Percentiles rank a stretch among this genome's conserved stretches.
These are phyloP conservation scores for Ceyx margarethae DNA, from an alignment of 2,113 vertebrate species.

Conservation along the genomic window DNA sequence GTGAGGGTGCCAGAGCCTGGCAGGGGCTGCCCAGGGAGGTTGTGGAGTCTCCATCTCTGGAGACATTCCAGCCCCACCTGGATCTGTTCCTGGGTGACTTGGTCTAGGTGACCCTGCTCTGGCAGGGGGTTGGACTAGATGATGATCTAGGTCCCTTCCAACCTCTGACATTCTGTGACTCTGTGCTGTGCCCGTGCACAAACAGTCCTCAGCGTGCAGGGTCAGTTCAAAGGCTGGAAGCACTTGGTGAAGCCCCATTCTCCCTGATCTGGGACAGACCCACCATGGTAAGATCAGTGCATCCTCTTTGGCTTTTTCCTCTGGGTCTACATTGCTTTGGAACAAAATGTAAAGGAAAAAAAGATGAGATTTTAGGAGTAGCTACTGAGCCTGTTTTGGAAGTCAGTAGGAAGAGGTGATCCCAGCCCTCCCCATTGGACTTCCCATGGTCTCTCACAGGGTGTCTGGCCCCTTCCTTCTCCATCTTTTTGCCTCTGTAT, in stretches of 20 bases:
- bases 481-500: not conserved
- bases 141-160: too few relatives aligned
- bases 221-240: not conserved
- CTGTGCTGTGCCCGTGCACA: fast-evolving
- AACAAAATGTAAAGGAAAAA: not conserved
- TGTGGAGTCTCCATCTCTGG: too few relatives aligned
- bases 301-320: not conserved
- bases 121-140: too few relatives aligned
- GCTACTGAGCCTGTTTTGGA: not conserved
- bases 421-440: not conserved
- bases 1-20: too few relatives aligned
- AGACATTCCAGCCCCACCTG: too few relatives aligned
- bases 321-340: not conserved
- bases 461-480: not conserved
- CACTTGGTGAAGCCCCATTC: fast-evolving
- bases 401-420: not conserved
- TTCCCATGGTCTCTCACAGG: not conserved
- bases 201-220: not conserved
- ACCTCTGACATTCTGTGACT: too few relatives aligned
- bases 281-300: not conserved
- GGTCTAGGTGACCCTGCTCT: too few relatives aligned
- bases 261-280: not conserved
- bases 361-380: not conserved
- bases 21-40: too few relatives aligned
- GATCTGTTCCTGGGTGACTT: too few relatives aligned